Percentiles rank a stretch among this genome's conserved stretches.
These are phyloP conservation scores for Melanerpes aurifrons DNA, from an alignment of 2,113 vertebrate genomes.

Conservation along the genomic window DNA sequence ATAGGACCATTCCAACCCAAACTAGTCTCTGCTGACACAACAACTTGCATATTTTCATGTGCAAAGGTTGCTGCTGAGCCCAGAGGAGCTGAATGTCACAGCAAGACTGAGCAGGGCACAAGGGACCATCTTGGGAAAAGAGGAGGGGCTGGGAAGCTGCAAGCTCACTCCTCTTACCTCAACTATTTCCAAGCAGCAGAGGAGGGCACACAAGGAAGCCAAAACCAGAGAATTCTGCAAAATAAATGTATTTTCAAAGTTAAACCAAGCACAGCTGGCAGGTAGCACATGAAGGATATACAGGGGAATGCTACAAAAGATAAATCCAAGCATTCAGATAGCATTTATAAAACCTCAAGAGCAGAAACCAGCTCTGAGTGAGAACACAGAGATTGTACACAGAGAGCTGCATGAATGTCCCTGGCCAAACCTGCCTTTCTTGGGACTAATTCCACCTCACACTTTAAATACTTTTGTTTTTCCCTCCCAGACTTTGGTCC, in stretches of 20 bases:
- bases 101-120: neutral
- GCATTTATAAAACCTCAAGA: neutral
- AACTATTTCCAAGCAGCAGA: neutral
- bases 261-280: neutral
- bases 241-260: constrained; percentile 52
- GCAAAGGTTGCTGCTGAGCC: neutral
- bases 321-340: neutral
- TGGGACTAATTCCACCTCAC: neutral
- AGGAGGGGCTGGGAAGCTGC: neutral
- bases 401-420: neutral
- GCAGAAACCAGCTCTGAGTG: neutral
- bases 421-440: neutral
- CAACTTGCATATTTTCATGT: neutral
- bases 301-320: constrained; percentile 33
- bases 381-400: neutral
- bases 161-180: neutral
- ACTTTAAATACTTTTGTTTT: neutral
- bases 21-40: neutral
- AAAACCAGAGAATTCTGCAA: neutral
- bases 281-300: neutral
- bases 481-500: neutral
- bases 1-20: neutral
- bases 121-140: neutral
- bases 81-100: rapidly evolving
- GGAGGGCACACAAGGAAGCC: neutral